Evolutionary conservation across 2,888 invertebrate genomes (phyloP).

Genomic region (Melieria picta): DNA sequence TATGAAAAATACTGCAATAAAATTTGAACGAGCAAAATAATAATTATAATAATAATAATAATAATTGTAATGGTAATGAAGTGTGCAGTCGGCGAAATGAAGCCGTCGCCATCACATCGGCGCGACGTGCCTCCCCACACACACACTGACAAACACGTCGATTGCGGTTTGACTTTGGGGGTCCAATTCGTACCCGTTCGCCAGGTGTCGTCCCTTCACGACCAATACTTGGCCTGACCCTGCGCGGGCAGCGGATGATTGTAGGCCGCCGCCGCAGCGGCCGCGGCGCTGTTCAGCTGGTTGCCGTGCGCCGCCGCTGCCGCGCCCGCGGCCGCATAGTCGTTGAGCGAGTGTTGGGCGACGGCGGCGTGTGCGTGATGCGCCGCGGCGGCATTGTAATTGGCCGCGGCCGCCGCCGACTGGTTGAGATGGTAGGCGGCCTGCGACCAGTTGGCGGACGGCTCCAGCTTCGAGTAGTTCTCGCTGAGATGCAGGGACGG

Average conservation of each 20-base stretch:
- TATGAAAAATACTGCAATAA: not conserved
- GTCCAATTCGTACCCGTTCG: not conserved
- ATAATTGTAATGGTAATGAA: constrained; percentile 31
- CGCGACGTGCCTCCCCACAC: too few relatives aligned
- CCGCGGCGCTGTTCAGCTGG: constrained; percentile 50
- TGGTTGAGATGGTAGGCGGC: constrained; percentile 63
- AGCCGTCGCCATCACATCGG: constrained; percentile 31
- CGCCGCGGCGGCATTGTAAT: constrained; percentile 61
- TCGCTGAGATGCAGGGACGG: constrained; percentile 62
- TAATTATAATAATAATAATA: constrained; percentile 10
- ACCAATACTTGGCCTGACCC: constrained; percentile 63
- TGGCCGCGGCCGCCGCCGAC: constrained; percentile 58
- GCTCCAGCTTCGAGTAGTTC: constrained; percentile 62
- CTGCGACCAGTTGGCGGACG: constrained; percentile 63
- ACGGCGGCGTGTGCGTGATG: constrained; percentile 51
- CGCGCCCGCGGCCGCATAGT: constrained; percentile 56
- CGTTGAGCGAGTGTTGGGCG: constrained; percentile 57
- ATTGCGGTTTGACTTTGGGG: constrained; percentile 37
- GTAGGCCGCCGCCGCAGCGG: constrained; percentile 55
- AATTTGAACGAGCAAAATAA: not conserved
- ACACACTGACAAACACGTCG: too few relatives aligned
- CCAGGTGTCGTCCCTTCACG: constrained; percentile 46
- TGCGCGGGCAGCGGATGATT: constrained; percentile 61
- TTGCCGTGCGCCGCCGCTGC: constrained; percentile 55
- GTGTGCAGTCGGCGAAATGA: constrained; percentile 36